Conservation (phyloP, 2,113 vertebrate species). For the Spea multiplicata region DNA sequence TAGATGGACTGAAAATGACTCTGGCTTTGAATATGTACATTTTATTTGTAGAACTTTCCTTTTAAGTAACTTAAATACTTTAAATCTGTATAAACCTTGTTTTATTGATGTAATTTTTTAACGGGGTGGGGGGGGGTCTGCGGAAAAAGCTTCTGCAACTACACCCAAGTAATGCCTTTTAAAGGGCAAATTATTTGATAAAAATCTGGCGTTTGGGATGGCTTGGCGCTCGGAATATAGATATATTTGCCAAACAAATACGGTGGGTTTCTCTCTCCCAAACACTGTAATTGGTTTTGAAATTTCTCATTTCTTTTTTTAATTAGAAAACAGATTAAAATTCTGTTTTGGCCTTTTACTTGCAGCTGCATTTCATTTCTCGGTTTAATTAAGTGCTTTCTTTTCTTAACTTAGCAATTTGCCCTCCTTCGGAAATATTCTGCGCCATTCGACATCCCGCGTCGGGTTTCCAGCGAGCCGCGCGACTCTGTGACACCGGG, state of each 20-base stretch:
- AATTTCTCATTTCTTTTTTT: slow-evolving; percentile 39
- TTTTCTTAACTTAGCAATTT: background rate
- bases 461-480: too few species aligned
- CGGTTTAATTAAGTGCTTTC: slow-evolving; percentile 38
- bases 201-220: background rate
- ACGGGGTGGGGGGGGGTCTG: too few species aligned
- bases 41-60: too few species aligned
- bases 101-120: too few species aligned
- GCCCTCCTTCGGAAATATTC: too few species aligned
- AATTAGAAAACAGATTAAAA: slow-evolving; percentile 34
- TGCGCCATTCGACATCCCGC: too few species aligned
- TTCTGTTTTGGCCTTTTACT: slow-evolving; percentile 35
- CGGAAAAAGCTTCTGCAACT: too few species aligned
- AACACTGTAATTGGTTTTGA: slow-evolving; percentile 27
- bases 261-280: background rate
- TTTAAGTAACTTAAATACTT: too few species aligned
- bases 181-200: background rate
- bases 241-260: slow-evolving; percentile 24
- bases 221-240: background rate
- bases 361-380: slow-evolving; percentile 28
- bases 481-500: too few species aligned
- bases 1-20: too few species aligned
- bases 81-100: too few species aligned
- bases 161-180: background rate
- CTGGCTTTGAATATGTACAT: too few species aligned